Base-by-base conservation (phyloP, 92 coral and sea anemone genomes). In the Paramuricea clavata region DNA sequence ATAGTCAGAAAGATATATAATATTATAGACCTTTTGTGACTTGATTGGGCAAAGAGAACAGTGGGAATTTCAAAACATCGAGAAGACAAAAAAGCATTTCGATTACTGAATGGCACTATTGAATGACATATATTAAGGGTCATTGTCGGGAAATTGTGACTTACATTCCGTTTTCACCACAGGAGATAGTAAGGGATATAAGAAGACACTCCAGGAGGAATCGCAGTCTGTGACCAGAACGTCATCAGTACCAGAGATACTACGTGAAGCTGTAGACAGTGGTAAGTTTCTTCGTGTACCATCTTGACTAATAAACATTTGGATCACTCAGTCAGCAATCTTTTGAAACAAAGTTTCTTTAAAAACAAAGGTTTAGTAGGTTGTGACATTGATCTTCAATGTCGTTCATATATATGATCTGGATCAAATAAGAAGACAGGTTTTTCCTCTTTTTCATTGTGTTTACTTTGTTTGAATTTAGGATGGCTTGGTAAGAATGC, bases 401-500 rank as follows among this genome's bases (percentile, higher is more conserved):
- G n/a, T n/a, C n/a, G n/a, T n/a, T n/a, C n/a, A n/a, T n/a, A n/a
- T n/a, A n/a, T n/a, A n/a, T n/a, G n/a, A n/a, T n/a, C n/a, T n/a
- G n/a, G n/a, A n/a, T n/a, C n/a, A n/a, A n/a, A n/a, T n/a, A n/a
- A n/a, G n/a, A n/a, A n/a, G n/a, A n/a, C 27, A n/a, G 11, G 68
- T 69, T 28, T 69, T 33, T 12, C 36, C 4, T 7, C 76, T 69
- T 33, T 34, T 72, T 23, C 6, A 31, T 22, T 21, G 32, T 30
- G 17, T 13, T n/a, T 28, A 69, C n/a, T 28, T 7, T 69, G 23
- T 25, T 69, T 43, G 25, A 43, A 9, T 74, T 76, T 32, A 79
- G 84, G 84, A 36, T 79, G 84, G 84, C 84, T 79, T 61, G 84
- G 59, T 22, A 59, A 79, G 35, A 34, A 57, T 35, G 84, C 84